Base-by-base conservation (phyloP, 2,888 invertebrate species). In the Entomobrya proxima region DNA sequence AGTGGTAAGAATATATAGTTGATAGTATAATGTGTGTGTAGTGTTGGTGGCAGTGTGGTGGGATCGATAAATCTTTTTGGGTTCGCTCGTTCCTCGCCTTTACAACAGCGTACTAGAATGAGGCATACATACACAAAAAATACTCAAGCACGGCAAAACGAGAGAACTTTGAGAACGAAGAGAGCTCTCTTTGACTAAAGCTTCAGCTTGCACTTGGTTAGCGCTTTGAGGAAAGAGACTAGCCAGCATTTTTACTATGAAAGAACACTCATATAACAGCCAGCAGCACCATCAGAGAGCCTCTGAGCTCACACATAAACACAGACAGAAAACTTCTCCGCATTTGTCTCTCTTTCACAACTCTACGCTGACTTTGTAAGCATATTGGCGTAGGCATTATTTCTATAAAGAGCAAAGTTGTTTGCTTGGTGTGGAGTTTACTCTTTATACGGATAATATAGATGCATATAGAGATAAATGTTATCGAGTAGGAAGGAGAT, bases 61-160 rank as follows among this genome's bases (percentile, higher is more conserved):
- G 86, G 86, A 86, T 86, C 86, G 86, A 86, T 86, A 86, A 86
- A 86, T 86, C 86, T 86, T 86, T 81, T 78, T 79, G 72, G 79
- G 74, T 78, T 79, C 74, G 72, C 79, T 77, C 84, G 44, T 79
- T 79, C 58, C 79, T 77, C 84, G 44, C 69, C n/a, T n/a, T 44
- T 76, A 77, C 77, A 84, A 27, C 24, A 77, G 55, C n/a, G 72
- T 55, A 52, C 18, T 13, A 58, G 58, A 37, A 44, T 61, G 64
- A 64, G 37, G 78, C 78, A 64, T 52, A 32, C 52, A 69, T 13
- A 74, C 21, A 72, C 21, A 47, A 32, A 64, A 61, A 69, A 72
- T 47, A 72, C 72, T 47, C 32, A 76, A 52, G 76, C 52, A 76
- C 30, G 44, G 80, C 24, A 83, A 69, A 76, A 50, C 50, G 74